Percentiles rank a stretch among this genome's conserved stretches.
phyloP scores from a whole-genome alignment of 2,888 invertebrate genomes.

The Harpalus rufipes region DNA sequence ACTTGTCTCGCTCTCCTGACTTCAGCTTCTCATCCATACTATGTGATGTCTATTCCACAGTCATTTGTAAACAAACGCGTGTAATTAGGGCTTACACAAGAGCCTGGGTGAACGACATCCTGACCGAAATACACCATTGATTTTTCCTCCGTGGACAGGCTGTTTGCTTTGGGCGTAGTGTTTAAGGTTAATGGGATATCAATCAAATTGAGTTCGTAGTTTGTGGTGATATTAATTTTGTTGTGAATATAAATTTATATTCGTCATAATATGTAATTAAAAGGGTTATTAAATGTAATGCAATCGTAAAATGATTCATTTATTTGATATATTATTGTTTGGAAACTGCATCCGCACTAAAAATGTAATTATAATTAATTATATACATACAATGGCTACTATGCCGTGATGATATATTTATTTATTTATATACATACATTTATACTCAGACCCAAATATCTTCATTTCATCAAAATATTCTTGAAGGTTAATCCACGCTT shows the following conservation, averaged over 20 bases:
- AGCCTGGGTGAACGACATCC: not conserved
- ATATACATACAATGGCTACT: not conserved
- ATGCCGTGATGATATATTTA: too few relatives aligned
- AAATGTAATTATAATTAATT: not conserved
- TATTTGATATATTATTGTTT: not conserved
- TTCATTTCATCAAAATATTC: too few relatives aligned
- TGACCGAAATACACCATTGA: slow-evolving; percentile 1
- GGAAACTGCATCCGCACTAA: not conserved
- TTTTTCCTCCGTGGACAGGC: not conserved
- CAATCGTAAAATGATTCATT: not conserved
- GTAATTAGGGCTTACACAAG: slow-evolving; percentile 21
- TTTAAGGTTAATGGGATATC: not conserved
- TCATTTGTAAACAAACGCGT: slow-evolving; percentile 24
- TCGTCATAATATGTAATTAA: not conserved
- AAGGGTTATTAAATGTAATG: not conserved
- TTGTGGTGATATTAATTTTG: not conserved
- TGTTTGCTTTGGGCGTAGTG: not conserved
- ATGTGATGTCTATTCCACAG: not conserved
- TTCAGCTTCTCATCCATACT: not conserved
- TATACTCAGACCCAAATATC: too few relatives aligned
- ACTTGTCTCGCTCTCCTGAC: not conserved
- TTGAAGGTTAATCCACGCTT: too few relatives aligned
- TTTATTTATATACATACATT: too few relatives aligned
- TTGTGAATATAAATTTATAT: slow-evolving; percentile 1
- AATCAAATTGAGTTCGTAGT: not conserved